phyloP scores from a whole-genome alignment of 2,113 vertebrate species.

The Cichladusa arquata region DNA sequence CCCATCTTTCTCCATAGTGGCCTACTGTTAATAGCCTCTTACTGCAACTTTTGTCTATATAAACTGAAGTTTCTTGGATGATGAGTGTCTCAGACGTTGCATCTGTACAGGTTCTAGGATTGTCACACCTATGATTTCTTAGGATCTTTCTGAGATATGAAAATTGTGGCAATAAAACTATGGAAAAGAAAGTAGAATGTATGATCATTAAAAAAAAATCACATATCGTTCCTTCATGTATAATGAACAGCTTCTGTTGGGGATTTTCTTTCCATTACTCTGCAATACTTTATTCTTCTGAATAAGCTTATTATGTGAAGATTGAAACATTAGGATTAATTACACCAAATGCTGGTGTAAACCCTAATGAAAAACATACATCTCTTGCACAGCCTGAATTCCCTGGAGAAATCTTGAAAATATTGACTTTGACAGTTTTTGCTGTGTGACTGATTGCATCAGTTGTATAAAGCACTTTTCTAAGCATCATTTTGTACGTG shows the following conservation, averaged over 20 bases:
- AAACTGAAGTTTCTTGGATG: background rate
- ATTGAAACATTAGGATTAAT: slow-evolving; percentile 75
- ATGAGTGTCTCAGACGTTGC: rapidly evolving
- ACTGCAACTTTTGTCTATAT: background rate
- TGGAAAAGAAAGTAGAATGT: background rate
- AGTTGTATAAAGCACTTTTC: slow-evolving; percentile 41
- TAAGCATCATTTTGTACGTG: slow-evolving; percentile 17
- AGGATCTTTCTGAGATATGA: background rate
- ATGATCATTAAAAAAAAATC: background rate
- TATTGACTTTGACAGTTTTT: slow-evolving; percentile 63
- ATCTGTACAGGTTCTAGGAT: background rate
- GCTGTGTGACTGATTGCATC: slow-evolving; percentile 39
- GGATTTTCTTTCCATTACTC: slow-evolving; percentile 35
- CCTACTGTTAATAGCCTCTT: background rate
- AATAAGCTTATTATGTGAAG: slow-evolving; percentile 69
- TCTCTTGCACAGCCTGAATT: slow-evolving; percentile 53
- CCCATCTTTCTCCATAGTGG: background rate
- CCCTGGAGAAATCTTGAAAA: slow-evolving; percentile 65
- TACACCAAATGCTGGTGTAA: slow-evolving; percentile 65
- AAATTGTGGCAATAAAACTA: background rate
- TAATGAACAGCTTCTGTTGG: background rate
- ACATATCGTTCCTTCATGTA: background rate
- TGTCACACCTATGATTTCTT: background rate
- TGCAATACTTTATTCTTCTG: slow-evolving; percentile 51
- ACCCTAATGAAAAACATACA: slow-evolving; percentile 71